phyloP scores from a whole-genome alignment of 2,113 vertebrate genomes.

The Tenrec ecaudatus region DNA sequence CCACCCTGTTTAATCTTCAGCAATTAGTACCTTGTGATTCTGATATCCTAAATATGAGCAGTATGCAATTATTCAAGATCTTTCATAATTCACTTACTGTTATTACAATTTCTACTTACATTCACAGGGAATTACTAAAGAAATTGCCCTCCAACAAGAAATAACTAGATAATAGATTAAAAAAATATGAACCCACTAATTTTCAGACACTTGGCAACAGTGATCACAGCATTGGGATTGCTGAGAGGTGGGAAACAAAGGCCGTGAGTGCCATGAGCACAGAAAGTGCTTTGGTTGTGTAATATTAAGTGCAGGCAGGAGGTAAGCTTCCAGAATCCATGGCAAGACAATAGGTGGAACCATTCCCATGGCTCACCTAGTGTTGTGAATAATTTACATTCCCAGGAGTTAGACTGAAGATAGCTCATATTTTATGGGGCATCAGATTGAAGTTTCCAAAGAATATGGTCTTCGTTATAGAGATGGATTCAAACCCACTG shows the following conservation, averaged over 20 bases:
- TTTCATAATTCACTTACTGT: conserved; percentile 20
- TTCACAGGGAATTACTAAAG: not conserved
- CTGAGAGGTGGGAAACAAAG: not conserved
- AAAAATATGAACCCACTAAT: not conserved
- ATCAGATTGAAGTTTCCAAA: not conserved
- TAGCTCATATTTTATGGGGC: not conserved
- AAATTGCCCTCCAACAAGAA: not conserved
- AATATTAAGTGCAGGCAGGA: not conserved
- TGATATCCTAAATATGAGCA: not conserved
- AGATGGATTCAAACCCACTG: not conserved
- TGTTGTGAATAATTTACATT: not conserved
- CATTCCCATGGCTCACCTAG: not conserved
- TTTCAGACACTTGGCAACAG: conserved; percentile 8
- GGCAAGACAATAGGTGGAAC: not conserved
- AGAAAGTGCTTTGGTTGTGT: not conserved
- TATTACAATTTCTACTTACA: not conserved
- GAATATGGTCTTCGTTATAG: not conserved
- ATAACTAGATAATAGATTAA: not conserved
- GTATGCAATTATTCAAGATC: conserved; percentile 2
- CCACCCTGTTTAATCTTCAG: not conserved
- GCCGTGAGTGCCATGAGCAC: not conserved
- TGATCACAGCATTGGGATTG: not conserved
- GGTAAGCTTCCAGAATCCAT: not conserved
- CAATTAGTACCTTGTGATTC: conserved; percentile 23
- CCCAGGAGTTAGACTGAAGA: not conserved